Conservation (phyloP, 2,113 vertebrate species). For the Daphoenositta chrysoptera region DNA sequence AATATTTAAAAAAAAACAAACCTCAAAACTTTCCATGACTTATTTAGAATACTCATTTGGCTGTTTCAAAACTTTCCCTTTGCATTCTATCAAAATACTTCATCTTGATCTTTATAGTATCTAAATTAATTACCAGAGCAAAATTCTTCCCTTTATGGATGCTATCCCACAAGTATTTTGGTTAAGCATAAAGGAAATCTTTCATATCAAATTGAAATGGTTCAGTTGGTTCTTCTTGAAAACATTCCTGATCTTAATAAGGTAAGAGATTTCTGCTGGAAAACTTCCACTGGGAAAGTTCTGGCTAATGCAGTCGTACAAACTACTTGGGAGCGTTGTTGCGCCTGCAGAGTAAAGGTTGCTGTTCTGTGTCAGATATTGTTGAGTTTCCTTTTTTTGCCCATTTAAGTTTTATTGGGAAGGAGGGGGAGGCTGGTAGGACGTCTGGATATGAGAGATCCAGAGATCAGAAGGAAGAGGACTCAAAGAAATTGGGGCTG, state of each 20-base stretch:
- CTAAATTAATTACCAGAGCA: background rate
- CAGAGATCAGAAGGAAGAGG: background rate
- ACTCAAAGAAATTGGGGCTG: background rate
- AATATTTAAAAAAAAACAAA: too few relatives aligned
- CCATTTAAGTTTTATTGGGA: background rate
- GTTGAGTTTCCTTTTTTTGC: background rate
- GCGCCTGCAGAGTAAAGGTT: fast-evolving
- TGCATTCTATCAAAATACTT: background rate
- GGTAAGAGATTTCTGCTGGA: background rate
- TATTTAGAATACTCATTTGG: background rate
- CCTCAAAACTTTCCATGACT: background rate
- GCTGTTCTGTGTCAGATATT: background rate
- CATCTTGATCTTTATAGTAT: background rate
- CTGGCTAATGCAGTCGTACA: background rate
- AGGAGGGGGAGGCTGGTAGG: background rate
- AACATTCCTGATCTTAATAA: background rate
- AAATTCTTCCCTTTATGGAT: background rate
- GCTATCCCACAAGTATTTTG: background rate
- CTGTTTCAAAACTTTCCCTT: background rate
- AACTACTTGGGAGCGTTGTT: fast-evolving
- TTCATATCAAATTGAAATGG: background rate
- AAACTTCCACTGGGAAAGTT: background rate
- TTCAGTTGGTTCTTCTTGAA: background rate
- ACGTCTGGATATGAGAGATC: background rate
- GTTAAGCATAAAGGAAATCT: background rate